Evolutionary conservation across 1,140 invertebrate species (phyloP).

Genomic region (Aplysia californica): DNA sequence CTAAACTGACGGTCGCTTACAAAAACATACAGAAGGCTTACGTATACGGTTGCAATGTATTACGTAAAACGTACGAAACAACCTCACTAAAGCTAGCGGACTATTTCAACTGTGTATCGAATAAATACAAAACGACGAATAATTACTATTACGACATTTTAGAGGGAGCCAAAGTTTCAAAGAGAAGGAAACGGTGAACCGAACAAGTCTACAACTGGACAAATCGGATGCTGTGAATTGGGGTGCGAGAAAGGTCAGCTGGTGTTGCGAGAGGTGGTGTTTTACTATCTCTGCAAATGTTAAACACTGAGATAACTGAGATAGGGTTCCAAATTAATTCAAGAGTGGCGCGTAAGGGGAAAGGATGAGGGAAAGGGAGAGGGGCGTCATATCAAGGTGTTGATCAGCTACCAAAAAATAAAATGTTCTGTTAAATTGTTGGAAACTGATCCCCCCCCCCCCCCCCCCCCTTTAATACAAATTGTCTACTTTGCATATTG

Average conservation of each 20-base stretch:
- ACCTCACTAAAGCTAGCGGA: conserved; percentile 7
- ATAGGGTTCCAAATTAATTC: background rate
- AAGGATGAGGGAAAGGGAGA: too few species aligned
- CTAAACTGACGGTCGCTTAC: conserved; percentile 26
- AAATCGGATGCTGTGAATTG: background rate
- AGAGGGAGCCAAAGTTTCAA: too few species aligned
- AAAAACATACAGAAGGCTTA: conserved; percentile 33
- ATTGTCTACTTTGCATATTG: too few species aligned
- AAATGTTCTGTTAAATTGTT: too few species aligned
- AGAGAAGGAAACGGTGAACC: background rate
- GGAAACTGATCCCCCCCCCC: too few species aligned
- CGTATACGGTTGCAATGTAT: conserved; percentile 30
- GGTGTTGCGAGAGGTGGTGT: too few species aligned
- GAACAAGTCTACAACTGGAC: background rate
- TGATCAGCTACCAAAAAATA: too few species aligned
- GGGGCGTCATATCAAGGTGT: too few species aligned
- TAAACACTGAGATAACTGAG: background rate
- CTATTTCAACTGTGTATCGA: background rate
- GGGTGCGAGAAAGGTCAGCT: too few species aligned
- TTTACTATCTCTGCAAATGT: background rate
- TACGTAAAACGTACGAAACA: conserved; percentile 1
- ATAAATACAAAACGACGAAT: conserved; percentile 4
- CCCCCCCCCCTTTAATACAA: too few species aligned
- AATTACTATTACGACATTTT: conserved; percentile 25
- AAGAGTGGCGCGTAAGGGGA: too few species aligned